Conservation (phyloP, 1,140 invertebrate species). For the Drosophila ercepeae region DNA sequence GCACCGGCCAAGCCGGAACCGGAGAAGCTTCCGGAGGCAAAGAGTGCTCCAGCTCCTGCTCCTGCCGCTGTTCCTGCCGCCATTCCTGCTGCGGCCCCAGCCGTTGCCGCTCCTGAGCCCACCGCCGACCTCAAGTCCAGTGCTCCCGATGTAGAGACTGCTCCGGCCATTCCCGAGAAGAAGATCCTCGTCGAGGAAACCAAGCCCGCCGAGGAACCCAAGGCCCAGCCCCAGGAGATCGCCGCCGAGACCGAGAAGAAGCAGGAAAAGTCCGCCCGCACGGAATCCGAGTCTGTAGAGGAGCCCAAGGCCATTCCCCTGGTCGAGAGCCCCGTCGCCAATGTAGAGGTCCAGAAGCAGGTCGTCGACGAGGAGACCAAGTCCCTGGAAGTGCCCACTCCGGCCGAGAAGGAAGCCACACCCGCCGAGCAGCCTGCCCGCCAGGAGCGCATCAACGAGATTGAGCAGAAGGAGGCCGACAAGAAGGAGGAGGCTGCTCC, state of each 20-base stretch:
- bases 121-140: conserved; percentile 14
- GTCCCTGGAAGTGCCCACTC: conserved; percentile 22
- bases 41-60: conserved; percentile 6
- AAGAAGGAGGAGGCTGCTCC: conserved; percentile 21
- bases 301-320: conserved; percentile 55
- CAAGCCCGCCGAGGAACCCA: conserved; percentile 12
- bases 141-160: conserved; percentile 53
- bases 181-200: conserved; percentile 28
- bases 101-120: conserved; percentile 13
- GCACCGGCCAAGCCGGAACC: conserved; percentile 27
- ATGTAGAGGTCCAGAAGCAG: conserved; percentile 50
- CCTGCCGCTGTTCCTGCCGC: not conserved
- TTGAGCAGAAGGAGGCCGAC: conserved; percentile 46
- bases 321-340: conserved; percentile 44
- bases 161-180: conserved; percentile 52
- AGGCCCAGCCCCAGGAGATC: conserved; percentile 28
- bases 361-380: conserved; percentile 59
- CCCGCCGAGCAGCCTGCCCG: conserved; percentile 46
- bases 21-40: not conserved
- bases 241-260: conserved; percentile 39
- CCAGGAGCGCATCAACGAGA: conserved; percentile 61
- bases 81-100: conserved; percentile 5
- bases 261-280: conserved; percentile 59
- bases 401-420: conserved; percentile 15
- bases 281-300: conserved; percentile 45